A percentile compares a stretch with the other conserved stretches of the same genome.
Evolutionary conservation across 64 coral and sea anemone species (phyloP).

Genomic region (Montipora sp.): DNA sequence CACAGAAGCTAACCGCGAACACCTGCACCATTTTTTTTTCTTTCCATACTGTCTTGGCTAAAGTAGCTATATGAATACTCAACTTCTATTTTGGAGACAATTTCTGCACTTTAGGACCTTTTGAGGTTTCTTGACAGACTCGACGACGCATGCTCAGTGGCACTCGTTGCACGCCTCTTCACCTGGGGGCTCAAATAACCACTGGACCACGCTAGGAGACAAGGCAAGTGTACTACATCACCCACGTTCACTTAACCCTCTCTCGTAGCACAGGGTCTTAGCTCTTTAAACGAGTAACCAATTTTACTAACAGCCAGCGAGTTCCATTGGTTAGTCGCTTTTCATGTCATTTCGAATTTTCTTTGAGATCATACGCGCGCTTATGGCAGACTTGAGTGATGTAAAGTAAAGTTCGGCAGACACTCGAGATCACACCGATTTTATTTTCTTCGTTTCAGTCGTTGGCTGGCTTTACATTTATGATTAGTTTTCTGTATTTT

Average conservation of each 20-base stretch:
- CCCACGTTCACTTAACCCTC: not conserved
- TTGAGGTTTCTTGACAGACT: constrained; percentile 50
- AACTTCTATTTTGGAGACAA: not conserved
- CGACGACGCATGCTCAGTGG: constrained; percentile 47
- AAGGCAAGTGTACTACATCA: constrained; percentile 43
- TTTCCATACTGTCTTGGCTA: not conserved
- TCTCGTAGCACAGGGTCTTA: not conserved
- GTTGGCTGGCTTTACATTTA: too few relatives aligned
- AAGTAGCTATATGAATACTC: not conserved
- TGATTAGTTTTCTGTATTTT: too few relatives aligned
- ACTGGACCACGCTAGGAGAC: constrained; percentile 29
- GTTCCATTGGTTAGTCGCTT: not conserved
- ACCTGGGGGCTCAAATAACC: constrained; percentile 28
- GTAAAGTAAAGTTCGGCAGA: too few relatives aligned
- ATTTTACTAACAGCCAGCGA: not conserved
- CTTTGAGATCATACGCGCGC: too few relatives aligned
- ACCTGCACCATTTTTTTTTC: not conserved
- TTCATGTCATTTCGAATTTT: not conserved
- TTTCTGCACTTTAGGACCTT: constrained; percentile 33
- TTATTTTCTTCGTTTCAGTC: too few relatives aligned
- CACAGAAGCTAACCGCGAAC: not conserved
- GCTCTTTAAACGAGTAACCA: not conserved
- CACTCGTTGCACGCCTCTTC: constrained; percentile 29
- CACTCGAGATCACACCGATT: too few relatives aligned
- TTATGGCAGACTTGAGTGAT: too few relatives aligned